phyloP scores from a whole-genome alignment of 2,888 invertebrate species.

The Prosopocoilus inquinatus region DNA sequence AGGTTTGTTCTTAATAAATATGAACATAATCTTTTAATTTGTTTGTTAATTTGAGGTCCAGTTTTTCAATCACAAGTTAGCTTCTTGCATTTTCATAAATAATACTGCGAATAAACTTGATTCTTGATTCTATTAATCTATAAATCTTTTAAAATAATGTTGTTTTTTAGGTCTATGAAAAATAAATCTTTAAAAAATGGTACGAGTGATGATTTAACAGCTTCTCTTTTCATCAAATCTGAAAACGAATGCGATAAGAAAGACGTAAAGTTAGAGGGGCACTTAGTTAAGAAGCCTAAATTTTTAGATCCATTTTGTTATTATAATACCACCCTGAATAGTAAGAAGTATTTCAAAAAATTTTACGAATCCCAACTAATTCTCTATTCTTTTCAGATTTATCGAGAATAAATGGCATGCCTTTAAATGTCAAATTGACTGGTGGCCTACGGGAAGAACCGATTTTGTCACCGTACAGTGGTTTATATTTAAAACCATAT shows the following conservation, averaged over 20 bases:
- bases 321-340: conserved; percentile 46
- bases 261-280: background rate
- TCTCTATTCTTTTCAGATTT: conserved; percentile 30
- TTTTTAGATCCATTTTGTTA: conserved; percentile 45
- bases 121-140: too few relatives aligned
- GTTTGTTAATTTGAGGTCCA: background rate
- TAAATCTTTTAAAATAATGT: conserved; percentile 4
- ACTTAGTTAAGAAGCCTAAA: conserved; percentile 21
- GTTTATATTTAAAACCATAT: conserved; percentile 76
- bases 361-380: background rate
- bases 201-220: conserved; percentile 11
- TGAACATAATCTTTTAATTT: background rate
- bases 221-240: background rate
- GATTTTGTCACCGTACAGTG: conserved; percentile 70
- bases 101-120: too few relatives aligned
- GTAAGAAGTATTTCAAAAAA: conserved; percentile 29
- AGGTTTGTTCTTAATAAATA: background rate
- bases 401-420: conserved; percentile 32
- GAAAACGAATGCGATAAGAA: background rate
- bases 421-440: conserved; percentile 38
- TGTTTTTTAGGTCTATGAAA: background rate
- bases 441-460: conserved; percentile 42
- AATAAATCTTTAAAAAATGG: conserved; percentile 4
- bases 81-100: too few relatives aligned
- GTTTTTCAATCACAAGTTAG: background rate